phyloP scores from a whole-genome alignment of 1,140 invertebrate species.

The Helicoverpa zea region DNA sequence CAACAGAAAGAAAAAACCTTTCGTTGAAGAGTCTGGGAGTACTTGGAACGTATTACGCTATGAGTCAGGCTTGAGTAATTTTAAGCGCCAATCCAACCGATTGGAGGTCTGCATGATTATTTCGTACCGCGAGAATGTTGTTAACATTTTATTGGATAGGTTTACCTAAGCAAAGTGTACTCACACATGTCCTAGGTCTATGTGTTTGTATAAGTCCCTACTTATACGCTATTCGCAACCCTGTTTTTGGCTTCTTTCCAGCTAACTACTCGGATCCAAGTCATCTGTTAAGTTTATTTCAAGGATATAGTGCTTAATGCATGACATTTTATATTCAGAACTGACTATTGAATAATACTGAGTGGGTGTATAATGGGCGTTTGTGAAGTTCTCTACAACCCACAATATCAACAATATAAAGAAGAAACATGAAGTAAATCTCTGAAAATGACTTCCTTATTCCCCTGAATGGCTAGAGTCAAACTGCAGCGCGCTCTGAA shows the following conservation, averaged over 20 bases:
- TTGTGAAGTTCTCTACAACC: constrained; percentile 1
- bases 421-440: background rate
- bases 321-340: constrained; percentile 48
- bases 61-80: constrained; percentile 65
- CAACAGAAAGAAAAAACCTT: constrained; percentile 59
- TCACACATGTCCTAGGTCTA: constrained; percentile 31
- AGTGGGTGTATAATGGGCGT: constrained; percentile 18
- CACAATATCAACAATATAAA: background rate
- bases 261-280: constrained; percentile 75
- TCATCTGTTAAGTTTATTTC: constrained; percentile 80
- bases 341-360: constrained; percentile 44
- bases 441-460: constrained; percentile 18
- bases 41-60: constrained; percentile 64
- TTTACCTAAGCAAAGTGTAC: constrained; percentile 22
- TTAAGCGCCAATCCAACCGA: constrained; percentile 52
- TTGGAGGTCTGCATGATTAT: constrained; percentile 29
- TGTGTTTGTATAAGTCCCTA: constrained; percentile 45
- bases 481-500: background rate
- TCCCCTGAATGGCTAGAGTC: background rate
- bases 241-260: constrained; percentile 75
- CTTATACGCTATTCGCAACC: constrained; percentile 77
- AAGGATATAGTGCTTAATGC: constrained; percentile 60
- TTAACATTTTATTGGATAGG: constrained; percentile 24
- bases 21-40: constrained; percentile 57
- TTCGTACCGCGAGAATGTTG: constrained; percentile 67